Conservation (phyloP, 2,113 vertebrate species). For the Coreoperca whiteheadi region DNA sequence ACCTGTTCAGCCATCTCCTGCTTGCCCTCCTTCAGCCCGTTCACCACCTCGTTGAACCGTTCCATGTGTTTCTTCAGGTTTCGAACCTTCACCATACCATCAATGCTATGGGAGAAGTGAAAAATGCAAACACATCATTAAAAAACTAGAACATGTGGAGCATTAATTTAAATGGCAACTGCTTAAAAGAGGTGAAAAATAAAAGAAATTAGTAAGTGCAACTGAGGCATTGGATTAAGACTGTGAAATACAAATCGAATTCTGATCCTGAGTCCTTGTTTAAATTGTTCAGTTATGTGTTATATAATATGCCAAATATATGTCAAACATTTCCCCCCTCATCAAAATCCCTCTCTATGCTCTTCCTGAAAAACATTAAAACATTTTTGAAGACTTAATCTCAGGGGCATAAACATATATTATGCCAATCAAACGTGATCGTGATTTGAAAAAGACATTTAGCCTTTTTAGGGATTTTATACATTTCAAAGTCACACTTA, state of each 20-base stretch:
- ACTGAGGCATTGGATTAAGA: not conserved
- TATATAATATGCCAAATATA: not conserved
- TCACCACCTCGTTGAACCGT: slow-evolving; percentile 93
- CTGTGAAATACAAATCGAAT: not conserved
- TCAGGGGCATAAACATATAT: not conserved
- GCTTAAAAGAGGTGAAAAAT: not conserved
- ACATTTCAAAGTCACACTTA: not conserved
- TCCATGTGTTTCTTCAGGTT: slow-evolving; percentile 91
- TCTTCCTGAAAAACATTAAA: not conserved
- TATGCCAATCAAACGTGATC: not conserved
- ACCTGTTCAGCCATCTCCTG: slow-evolving; percentile 92
- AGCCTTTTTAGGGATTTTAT: not conserved
- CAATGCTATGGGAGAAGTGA: slow-evolving; percentile 82
- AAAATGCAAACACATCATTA: not conserved
- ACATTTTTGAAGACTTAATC: not conserved
- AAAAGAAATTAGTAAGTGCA: not conserved
- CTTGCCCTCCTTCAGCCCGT: slow-evolving; percentile 93
- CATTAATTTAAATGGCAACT: not conserved
- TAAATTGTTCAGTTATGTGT: not conserved
- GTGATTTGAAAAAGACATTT: not conserved
- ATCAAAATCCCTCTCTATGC: not conserved
- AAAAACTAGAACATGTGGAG: not conserved
- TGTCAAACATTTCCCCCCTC: not conserved
- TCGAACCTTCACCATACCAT: slow-evolving; percentile 93
- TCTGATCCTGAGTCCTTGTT: not conserved